phyloP scores from a whole-genome alignment of 2,888 invertebrate species.

The Heliconius aoede region DNA sequence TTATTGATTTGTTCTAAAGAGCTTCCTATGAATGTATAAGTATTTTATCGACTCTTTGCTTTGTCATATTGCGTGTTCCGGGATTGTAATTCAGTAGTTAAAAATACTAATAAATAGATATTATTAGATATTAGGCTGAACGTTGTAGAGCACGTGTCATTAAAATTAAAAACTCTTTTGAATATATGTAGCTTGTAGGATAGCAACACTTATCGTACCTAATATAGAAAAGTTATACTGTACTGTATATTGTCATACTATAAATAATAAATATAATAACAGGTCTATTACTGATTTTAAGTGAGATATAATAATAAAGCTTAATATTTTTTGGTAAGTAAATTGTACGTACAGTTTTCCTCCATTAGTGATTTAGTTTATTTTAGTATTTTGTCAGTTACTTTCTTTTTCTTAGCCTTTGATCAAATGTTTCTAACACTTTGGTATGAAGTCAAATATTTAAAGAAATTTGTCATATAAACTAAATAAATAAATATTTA shows the following conservation, averaged over 20 bases:
- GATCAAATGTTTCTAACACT: too few relatives aligned
- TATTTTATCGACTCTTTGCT: not conserved
- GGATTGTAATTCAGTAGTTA: not conserved
- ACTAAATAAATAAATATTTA: not conserved
- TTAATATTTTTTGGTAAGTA: too few relatives aligned
- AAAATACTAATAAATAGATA: not conserved
- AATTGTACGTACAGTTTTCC: too few relatives aligned
- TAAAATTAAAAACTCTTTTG: not conserved
- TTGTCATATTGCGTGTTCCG: constrained; percentile 1
- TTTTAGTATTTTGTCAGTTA: too few relatives aligned
- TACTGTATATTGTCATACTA: not conserved
- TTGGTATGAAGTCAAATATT: too few relatives aligned
- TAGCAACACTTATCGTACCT: not conserved
- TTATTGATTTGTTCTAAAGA: not conserved
- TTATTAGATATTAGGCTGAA: constrained; percentile 6
- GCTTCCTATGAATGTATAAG: not conserved
- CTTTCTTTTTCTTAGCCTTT: too few relatives aligned
- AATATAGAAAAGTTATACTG: not conserved
- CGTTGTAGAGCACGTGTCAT: not conserved
- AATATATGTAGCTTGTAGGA: not conserved
- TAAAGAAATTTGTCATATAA: too few relatives aligned
- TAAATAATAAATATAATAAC: not conserved
- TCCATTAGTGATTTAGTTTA: too few relatives aligned
- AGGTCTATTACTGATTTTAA: too few relatives aligned
- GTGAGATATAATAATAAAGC: too few relatives aligned